A percentile compares a stretch with the other conserved stretches of the same genome.
phyloP scores from a whole-genome alignment of 2,797 vertebrate genomes.

The Propithecus perrieri region DNA sequence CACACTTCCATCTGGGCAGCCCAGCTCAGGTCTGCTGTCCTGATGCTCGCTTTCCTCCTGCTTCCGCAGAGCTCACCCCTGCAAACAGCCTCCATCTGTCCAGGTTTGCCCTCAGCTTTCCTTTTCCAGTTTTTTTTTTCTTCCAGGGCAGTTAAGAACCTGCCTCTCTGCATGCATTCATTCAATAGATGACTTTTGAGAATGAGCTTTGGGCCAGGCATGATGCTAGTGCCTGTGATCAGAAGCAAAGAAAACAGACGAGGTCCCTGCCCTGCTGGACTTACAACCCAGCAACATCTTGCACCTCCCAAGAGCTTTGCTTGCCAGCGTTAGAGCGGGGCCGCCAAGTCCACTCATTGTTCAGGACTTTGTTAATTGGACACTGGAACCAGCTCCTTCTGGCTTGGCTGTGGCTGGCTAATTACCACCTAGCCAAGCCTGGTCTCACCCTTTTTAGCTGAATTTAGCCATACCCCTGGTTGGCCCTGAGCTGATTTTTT shows the following conservation, averaged over 20 bases:
- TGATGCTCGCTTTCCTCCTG: not conserved
- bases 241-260: not conserved
- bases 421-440: rapidly evolving
- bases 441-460: not conserved
- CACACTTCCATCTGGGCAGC: not conserved
- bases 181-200: not conserved
- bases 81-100: rapidly evolving
- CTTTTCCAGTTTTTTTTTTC: not conserved
- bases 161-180: not conserved
- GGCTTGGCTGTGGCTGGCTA: too few species aligned
- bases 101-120: not conserved
- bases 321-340: rapidly evolving
- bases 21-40: rapidly evolving
- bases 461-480: not conserved
- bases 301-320: not conserved
- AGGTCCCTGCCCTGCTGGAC: not conserved
- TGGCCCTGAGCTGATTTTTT: not conserved
- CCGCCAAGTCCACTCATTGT: rapidly evolving
- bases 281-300: rapidly evolving
- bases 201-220: not conserved
- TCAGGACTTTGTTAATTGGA: not conserved
- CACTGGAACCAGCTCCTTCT: not conserved
- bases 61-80: not conserved
- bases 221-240: not conserved
- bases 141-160: not conserved